Percentiles rank a stretch among this genome's conserved stretches.
Conservation (phyloP, 2,113 vertebrate genomes). For the Phaetusa simplex region DNA sequence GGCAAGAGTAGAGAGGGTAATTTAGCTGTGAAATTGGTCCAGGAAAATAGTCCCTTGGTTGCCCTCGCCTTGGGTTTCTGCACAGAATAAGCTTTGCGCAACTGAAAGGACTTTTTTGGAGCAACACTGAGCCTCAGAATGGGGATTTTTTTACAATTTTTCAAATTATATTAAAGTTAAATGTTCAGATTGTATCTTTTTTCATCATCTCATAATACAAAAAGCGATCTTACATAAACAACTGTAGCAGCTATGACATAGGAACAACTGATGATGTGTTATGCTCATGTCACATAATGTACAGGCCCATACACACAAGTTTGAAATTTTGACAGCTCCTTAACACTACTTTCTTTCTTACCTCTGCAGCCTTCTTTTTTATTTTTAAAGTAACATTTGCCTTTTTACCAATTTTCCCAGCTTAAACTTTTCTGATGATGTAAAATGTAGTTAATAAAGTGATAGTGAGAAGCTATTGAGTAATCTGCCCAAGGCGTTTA, state of each 20-base stretch:
- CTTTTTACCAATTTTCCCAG: background rate
- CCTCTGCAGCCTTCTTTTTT: background rate
- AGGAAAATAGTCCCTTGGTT: background rate
- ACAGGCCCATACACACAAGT: background rate
- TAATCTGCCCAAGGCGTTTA: conserved; percentile 53
- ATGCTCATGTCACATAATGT: background rate
- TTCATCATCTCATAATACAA: background rate
- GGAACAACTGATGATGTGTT: background rate
- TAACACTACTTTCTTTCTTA: background rate
- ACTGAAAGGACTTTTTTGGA: background rate
- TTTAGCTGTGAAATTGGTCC: background rate
- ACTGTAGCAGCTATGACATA: background rate
- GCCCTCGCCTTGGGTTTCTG: background rate
- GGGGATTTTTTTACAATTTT: background rate
- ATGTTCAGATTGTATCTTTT: background rate
- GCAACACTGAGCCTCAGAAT: background rate
- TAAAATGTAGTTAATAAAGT: conserved; percentile 36
- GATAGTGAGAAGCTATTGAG: conserved; percentile 49
- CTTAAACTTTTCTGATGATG: conserved; percentile 14
- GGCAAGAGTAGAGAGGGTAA: background rate
- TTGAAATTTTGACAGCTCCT: background rate
- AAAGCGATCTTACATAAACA: background rate
- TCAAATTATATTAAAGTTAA: background rate
- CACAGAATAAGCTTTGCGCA: background rate
- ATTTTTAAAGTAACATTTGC: background rate